phyloP scores from a whole-genome alignment of 2,113 vertebrate species.

The Callipepla californica region DNA sequence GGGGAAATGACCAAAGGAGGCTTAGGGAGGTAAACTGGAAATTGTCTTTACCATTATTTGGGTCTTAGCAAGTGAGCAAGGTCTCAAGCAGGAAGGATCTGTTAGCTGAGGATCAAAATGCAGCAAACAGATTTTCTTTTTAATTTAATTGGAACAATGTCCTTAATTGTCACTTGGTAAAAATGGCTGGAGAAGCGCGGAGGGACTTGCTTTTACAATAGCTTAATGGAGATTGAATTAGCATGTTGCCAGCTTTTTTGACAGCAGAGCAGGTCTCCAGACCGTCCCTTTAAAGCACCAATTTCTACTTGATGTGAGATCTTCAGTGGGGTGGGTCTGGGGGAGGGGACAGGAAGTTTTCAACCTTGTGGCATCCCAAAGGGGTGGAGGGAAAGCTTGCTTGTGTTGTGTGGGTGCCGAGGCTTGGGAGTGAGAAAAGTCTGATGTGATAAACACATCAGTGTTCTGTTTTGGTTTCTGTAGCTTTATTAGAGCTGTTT shows the following conservation, averaged over 20 bases:
- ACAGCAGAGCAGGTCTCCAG: background rate
- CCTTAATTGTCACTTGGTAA: background rate
- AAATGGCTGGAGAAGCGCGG: background rate
- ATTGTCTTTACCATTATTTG: background rate
- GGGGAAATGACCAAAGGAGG: background rate
- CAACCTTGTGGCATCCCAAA: background rate
- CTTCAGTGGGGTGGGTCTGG: background rate
- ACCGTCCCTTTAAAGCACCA: background rate
- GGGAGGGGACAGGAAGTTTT: background rate
- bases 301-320: background rate
- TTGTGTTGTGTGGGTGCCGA: accelerated
- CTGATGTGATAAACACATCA: accelerated
- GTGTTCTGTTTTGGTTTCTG: background rate
- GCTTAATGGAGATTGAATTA: background rate
- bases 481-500: background rate
- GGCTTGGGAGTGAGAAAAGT: background rate
- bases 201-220: background rate
- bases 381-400: background rate
- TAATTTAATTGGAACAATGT: background rate
- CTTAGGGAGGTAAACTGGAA: background rate
- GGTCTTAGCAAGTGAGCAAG: background rate
- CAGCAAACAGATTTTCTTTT: background rate
- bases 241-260: background rate
- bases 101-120: no score
- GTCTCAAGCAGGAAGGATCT: background rate